A percentile compares a stretch with the other conserved stretches of the same genome.
Evolutionary conservation across 2,888 invertebrate species (phyloP).

Genomic region (Alloplasta piceator): DNA sequence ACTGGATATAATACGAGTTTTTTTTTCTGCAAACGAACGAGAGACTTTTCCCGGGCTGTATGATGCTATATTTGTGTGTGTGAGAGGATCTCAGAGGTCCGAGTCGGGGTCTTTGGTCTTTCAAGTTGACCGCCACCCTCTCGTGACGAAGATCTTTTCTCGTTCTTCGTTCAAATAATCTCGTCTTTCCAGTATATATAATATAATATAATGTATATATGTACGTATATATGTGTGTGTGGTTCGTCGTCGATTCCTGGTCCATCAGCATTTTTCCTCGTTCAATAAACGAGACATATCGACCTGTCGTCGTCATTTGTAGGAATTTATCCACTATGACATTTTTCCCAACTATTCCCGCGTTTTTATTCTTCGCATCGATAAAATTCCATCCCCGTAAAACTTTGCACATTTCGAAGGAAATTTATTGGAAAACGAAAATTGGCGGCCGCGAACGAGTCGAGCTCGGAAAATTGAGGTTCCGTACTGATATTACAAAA

Average conservation of each 20-base stretch:
- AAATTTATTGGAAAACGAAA: no score
- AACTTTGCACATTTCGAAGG: no score
- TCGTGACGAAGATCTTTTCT: constrained; percentile 30
- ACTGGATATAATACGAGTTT: constrained; percentile 34
- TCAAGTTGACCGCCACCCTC: constrained; percentile 32
- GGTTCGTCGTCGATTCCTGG: background rate
- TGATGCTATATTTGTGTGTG: constrained; percentile 1
- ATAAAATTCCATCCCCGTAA: no score
- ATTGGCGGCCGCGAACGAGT: no score
- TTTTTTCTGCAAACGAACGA: constrained; percentile 38
- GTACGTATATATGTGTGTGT: background rate
- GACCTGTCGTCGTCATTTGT: constrained; percentile 6
- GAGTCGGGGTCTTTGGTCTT: constrained; percentile 20
- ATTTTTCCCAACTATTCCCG: background rate
- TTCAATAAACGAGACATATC: constrained; percentile 25
- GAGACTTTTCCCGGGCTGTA: constrained; percentile 25
- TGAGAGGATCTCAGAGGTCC: constrained; percentile 9
- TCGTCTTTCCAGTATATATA: background rate
- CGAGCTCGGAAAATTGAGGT: no score
- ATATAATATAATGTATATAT: background rate
- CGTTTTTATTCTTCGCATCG: constrained; percentile 1
- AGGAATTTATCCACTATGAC: constrained; percentile 4
- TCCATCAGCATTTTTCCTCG: constrained; percentile 4
- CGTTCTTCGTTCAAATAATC: constrained; percentile 26
- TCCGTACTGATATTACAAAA: no score